Evolutionary conservation across 2,113 vertebrate genomes (phyloP).

Genomic region (Tringa solitaria): DNA sequence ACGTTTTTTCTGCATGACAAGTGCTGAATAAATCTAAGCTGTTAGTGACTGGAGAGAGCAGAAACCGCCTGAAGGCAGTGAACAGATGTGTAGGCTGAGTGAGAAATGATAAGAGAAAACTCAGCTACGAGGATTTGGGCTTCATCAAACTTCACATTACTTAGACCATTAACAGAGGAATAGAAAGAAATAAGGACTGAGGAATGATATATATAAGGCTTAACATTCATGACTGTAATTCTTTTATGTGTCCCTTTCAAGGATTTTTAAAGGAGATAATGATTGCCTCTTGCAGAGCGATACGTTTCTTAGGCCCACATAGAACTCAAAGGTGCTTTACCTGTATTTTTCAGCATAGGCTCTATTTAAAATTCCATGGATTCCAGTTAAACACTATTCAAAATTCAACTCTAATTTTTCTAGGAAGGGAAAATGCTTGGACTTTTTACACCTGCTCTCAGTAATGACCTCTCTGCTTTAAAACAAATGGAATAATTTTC

Average conservation of each 20-base stretch:
- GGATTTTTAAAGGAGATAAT: not conserved
- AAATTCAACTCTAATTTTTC: not conserved
- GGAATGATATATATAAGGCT: not conserved
- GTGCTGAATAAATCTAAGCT: conserved; percentile 37
- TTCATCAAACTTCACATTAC: conserved; percentile 15
- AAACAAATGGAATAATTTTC: conserved; percentile 43
- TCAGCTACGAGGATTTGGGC: not conserved
- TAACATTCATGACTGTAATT: not conserved
- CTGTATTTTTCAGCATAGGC: not conserved
- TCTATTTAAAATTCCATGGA: not conserved
- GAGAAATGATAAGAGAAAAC: conserved; percentile 39
- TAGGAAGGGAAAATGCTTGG: not conserved
- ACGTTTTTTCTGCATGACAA: not conserved
- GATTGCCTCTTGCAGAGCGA: not conserved
- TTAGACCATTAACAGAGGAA: not conserved
- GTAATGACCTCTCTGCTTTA: conserved; percentile 19
- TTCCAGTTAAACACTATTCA: not conserved
- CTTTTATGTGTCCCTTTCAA: not conserved
- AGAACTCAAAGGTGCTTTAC: not conserved
- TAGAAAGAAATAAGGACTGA: not conserved
- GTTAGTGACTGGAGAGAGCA: conserved; percentile 10
- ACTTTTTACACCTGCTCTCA: conserved; percentile 22
- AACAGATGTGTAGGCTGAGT: conserved; percentile 48
- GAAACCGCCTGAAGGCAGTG: conserved; percentile 30
- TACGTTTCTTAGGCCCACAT: not conserved